Conservation (phyloP, 2,797 vertebrate genomes). For the Crocidura indochinensis region DNA sequence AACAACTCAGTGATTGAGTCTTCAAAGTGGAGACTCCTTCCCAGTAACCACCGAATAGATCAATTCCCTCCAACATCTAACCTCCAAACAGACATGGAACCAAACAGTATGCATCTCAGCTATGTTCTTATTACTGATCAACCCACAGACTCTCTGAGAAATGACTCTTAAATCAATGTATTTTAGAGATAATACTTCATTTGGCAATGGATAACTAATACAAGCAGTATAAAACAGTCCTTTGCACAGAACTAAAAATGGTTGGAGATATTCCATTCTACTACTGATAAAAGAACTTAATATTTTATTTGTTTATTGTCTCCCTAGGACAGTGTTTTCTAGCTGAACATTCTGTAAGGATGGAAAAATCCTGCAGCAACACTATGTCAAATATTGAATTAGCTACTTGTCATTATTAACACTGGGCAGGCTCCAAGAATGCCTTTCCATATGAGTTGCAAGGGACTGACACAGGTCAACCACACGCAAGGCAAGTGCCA, state of each 20-base stretch:
- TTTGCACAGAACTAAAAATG: not conserved
- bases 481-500: too few relatives aligned
- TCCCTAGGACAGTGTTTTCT: not conserved
- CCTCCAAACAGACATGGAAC: not conserved
- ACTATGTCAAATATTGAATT: not conserved
- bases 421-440: not conserved
- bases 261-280: not conserved
- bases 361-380: not conserved
- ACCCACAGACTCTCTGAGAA: not conserved
- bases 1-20: not conserved
- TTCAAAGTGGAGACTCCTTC: not conserved
- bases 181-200: slow-evolving; percentile 5
- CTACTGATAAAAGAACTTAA: not conserved
- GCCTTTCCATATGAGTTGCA: not conserved
- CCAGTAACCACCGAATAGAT: not conserved
- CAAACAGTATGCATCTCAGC: not conserved
- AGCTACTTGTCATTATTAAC: not conserved
- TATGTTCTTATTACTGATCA: not conserved
- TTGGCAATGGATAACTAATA: slow-evolving; percentile 8
- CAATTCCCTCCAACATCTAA: not conserved
- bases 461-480: not conserved
- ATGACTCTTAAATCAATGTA: not conserved
- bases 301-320: not conserved
- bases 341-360: too few relatives aligned
- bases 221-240: not conserved